These are phyloP conservation scores for Galeruca laticollis DNA, from an alignment of 2,888 invertebrate genomes.

Conservation along the genomic window DNA sequence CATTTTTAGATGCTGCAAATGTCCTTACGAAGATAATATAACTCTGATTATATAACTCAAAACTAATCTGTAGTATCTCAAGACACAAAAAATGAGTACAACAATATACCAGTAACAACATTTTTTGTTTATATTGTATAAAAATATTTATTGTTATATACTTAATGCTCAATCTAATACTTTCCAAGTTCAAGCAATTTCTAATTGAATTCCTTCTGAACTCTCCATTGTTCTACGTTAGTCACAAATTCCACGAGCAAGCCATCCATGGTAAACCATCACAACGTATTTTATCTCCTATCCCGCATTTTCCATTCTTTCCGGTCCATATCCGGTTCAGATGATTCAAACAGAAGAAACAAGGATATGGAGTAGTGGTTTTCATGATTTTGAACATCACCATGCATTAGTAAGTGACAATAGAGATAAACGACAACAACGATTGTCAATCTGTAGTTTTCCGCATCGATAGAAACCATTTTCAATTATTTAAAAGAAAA, in stretches of 20 bases:
- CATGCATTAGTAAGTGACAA: slow-evolving; percentile 62
- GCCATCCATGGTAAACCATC: slow-evolving; percentile 21
- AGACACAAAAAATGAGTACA: too few species aligned
- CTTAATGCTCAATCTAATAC: too few species aligned
- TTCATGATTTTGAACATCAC: slow-evolving; percentile 16
- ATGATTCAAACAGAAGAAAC: slow-evolving; percentile 17
- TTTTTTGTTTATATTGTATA: too few species aligned
- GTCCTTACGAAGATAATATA: too few species aligned
- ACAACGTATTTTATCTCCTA: slow-evolving; percentile 30
- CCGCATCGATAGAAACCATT: slow-evolving; percentile 62
- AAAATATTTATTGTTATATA: too few species aligned
- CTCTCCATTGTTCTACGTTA: background rate
- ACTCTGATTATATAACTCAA: too few species aligned
- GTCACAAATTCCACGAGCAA: background rate
- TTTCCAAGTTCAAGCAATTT: too few species aligned
- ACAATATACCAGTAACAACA: too few species aligned
- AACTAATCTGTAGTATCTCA: too few species aligned
- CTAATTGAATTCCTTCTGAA: background rate
- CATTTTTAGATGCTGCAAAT: too few species aligned
- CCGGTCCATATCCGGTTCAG: slow-evolving; percentile 33
- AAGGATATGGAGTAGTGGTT: slow-evolving; percentile 16
- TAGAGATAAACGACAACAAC: slow-evolving; percentile 62
- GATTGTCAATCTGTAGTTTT: slow-evolving; percentile 65
- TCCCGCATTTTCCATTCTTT: slow-evolving; percentile 28
- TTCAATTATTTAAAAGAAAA: slow-evolving; percentile 36